Evolutionary conservation across 1,140 invertebrate species (phyloP).

Genomic region (Calliphora vicina): DNA sequence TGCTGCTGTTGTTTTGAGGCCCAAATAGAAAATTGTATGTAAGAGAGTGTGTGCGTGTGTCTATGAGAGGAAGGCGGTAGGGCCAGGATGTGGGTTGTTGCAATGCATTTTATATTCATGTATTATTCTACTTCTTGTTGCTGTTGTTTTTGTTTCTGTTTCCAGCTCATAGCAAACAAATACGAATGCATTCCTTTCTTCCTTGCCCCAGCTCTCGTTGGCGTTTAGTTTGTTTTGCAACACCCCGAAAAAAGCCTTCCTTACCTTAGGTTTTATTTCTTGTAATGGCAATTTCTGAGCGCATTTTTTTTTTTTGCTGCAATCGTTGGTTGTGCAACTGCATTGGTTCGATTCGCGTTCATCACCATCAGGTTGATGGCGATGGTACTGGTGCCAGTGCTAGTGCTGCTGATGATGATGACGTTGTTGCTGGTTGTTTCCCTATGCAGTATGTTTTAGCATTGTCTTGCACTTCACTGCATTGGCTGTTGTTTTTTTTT

Average conservation of each 20-base stretch:
- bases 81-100: neutral
- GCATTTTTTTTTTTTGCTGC: neutral
- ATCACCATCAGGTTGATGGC: neutral
- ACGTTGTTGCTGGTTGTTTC: neutral
- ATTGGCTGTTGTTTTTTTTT: neutral
- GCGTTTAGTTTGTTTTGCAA: neutral
- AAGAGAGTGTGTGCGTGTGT: neutral
- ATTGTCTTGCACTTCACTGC: slow-evolving; percentile 25
- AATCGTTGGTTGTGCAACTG: slow-evolving; percentile 16
- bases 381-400: neutral
- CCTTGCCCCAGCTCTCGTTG: neutral
- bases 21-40: slow-evolving; percentile 1
- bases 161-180: neutral
- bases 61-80: neutral
- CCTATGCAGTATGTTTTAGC: neutral
- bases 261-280: slow-evolving; percentile 30
- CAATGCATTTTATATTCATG: neutral
- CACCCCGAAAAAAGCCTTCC: neutral
- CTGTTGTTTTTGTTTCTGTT: neutral
- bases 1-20: neutral
- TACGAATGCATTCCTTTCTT: neutral
- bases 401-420: neutral
- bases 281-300: neutral
- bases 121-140: neutral
- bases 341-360: slow-evolving; percentile 19